Conservation (phyloP, 2,888 invertebrate genomes). For the Cephus pulcher region DNA sequence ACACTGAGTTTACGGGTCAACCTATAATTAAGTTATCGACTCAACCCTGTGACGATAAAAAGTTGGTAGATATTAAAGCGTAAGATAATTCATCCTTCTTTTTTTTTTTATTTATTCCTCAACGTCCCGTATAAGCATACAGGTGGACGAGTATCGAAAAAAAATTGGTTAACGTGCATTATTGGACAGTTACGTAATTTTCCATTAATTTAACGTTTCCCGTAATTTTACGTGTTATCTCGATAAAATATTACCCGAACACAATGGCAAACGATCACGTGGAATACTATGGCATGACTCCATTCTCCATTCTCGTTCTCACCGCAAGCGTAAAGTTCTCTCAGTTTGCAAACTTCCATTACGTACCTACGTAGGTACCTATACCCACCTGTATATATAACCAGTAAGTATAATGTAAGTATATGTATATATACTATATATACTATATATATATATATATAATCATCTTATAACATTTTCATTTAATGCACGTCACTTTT, state of each 20-base stretch:
- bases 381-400: too few relatives aligned
- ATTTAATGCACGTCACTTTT: background rate
- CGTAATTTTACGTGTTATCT: background rate
- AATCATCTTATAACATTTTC: background rate
- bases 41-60: background rate
- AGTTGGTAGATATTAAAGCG: background rate
- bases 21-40: slow-evolving; percentile 11
- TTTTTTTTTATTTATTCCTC: background rate
- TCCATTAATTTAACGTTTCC: background rate
- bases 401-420: background rate
- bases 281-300: background rate
- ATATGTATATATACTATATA: background rate
- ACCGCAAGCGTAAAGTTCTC: background rate
- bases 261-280: background rate
- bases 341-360: background rate
- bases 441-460: too few relatives aligned
- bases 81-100: background rate
- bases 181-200: background rate
- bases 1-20: background rate
- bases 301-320: background rate
- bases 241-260: background rate
- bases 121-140: background rate
- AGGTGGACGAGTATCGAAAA: background rate
- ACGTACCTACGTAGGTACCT: background rate
- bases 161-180: background rate